Evolutionary conservation across 2,888 invertebrate genomes (phyloP), one percentile per base, ranked within the genome.

Genomic region (Pseudococcus viburni): DNA sequence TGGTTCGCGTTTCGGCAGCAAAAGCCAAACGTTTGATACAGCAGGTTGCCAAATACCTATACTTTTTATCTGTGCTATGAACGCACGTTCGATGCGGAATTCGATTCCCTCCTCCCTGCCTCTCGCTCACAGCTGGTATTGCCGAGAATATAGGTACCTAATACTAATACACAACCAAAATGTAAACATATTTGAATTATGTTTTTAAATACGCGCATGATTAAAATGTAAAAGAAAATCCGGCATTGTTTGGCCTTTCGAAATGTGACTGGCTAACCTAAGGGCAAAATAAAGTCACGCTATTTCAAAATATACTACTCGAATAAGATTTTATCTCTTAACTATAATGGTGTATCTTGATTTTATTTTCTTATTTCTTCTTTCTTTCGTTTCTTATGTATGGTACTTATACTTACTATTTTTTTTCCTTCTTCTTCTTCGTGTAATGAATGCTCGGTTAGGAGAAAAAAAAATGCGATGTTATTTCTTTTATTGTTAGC

Each of bases 251-350:
- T 77, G 42, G 77, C 39, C 42, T 77, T 39, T 77, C 77, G 77
- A 77, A 77, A 77, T 77, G 42, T 42, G 77, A 77, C 77, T 77
- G 77, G 39, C n/a, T 33, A 77, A 77, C 77, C 77, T 77, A 77
- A 77, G 77, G 77, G 77, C 42, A 77, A 77, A 77, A 77, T 77
- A 42, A 77, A 77, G 77, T 77, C 77, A 77, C 77, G 77, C 77
- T 77, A 77, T 77, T 77, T 39, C 77, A 77, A 77, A 77, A 77
- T 77, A 77, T 77, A 77, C 42, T 77, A 77, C 77, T 77, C 77
- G 77, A 77, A 77, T 77, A 77, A 77, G 77, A 77, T 77, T 77
- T 77, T 77, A 77, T 77, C 77, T 77, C 17, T 77, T 42, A 42
- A 77, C 77, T 77, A 77, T 77, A 77, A 73, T 39, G 42, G 77